Evolutionary conservation across 2,797 vertebrate genomes (phyloP), one percentile per base, ranked within the genome.

Genomic region (Notolepis coatsorum): DNA sequence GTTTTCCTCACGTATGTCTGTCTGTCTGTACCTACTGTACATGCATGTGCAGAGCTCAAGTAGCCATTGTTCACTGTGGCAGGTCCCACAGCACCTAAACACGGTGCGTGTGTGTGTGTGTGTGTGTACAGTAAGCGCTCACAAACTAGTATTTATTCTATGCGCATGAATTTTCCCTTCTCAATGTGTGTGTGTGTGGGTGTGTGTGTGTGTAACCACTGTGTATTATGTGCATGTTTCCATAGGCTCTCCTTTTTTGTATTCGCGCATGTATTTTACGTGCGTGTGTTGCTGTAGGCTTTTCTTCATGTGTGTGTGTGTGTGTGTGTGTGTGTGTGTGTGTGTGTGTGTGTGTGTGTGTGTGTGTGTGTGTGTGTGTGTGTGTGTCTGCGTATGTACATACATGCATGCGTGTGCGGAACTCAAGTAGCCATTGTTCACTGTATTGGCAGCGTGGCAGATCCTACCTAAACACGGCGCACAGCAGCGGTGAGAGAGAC

Each of bases 11-110:
- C 13, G 23, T 45, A 1, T 46, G 50, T 42, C 38, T n/a, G 61
- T 13, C 2, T 23, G 47, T 8, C 3, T 15, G 25, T 28, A 28
- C 5, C 15, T n/a, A 50, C 15, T n/a, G 4, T 8, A 27, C 12
- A 2, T 38, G 35, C 4, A 4, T n/a, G 35, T 74, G 69, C 61
- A 62, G 8, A 55, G 10, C 56, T 31, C 61, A 59, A 52, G 30
- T 23, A 20, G 15, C 31, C 12, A 21, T 58, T 78, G 47, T 54
- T 64, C 24, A 47, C 30, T 58, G 49, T 25, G 38, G 33, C 58
- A 33, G 41, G 70, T 73, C 66, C 38, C 72, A n/a, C n/a, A n/a
- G n/a, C n/a, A 76, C 65, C 46, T 68, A 53, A 46, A 53, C 18
- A 64, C 48, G 39, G n/a, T n/a, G n/a, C n/a, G n/a, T n/a, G n/a